Evolutionary conservation across 2,888 invertebrate species (phyloP).

Genomic region (Rhingia campestris): DNA sequence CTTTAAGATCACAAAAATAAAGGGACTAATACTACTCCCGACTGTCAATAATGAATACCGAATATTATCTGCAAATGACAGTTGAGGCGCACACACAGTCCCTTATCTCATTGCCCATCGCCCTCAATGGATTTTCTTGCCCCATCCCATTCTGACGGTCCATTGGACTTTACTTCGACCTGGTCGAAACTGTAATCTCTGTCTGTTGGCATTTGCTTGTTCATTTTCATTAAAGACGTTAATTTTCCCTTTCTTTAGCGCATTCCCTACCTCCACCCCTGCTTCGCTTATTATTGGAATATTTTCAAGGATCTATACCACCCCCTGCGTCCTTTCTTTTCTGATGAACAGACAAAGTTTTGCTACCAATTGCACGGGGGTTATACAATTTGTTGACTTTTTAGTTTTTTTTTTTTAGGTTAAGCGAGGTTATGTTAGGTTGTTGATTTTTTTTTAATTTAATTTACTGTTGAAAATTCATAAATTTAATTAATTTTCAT

Average conservation of each 20-base stretch:
- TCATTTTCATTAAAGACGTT: constrained; percentile 23
- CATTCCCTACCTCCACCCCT: not conserved
- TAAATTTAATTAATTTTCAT: constrained; percentile 2
- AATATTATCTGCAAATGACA: constrained; percentile 50
- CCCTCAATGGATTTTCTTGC: not conserved
- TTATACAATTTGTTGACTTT: not conserved
- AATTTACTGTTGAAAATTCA: constrained; percentile 16
- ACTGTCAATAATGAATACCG: constrained; percentile 29
- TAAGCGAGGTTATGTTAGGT: not conserved
- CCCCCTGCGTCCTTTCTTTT: not conserved
- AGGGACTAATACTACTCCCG: not conserved
- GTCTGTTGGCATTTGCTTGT: constrained; percentile 27
- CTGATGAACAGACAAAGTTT: not conserved
- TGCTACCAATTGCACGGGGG: no score
- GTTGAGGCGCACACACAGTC: constrained; percentile 16
- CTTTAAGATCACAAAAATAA: not conserved
- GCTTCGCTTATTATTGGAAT: not conserved
- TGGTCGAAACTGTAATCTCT: not conserved
- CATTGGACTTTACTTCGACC: not conserved
- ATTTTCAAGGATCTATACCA: no score
- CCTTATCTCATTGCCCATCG: constrained; percentile 18
- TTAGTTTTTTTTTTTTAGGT: constrained; percentile 19
- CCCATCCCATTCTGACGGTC: constrained; percentile 12
- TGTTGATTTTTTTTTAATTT: not conserved
- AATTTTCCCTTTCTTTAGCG: not conserved